phyloP scores from a whole-genome alignment of 2,888 invertebrate species.

The Callimorpha dominula region DNA sequence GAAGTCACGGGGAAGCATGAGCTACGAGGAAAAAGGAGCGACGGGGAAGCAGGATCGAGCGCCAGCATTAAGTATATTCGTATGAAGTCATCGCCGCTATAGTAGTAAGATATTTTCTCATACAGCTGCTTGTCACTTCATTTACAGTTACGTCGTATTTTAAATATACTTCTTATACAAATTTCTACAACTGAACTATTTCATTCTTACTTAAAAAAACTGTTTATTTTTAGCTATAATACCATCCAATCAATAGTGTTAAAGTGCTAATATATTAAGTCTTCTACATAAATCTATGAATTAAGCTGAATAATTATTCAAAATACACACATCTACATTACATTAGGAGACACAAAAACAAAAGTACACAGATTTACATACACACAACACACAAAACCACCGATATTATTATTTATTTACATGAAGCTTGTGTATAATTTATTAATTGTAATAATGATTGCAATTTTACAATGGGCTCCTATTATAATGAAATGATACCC shows the following conservation, averaged over 20 bases:
- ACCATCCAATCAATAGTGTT: neutral
- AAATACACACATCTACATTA: slow-evolving; percentile 6
- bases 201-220: too few relatives aligned
- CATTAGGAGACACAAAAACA: slow-evolving; percentile 5
- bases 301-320: slow-evolving; percentile 6
- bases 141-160: neutral
- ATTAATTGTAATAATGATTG: neutral
- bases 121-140: neutral
- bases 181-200: neutral
- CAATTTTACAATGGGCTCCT: neutral
- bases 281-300: neutral
- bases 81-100: neutral
- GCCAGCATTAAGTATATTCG: neutral
- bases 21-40: neutral
- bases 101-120: neutral
- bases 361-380: slow-evolving; percentile 3
- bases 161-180: neutral
- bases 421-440: slow-evolving; percentile 5
- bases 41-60: neutral
- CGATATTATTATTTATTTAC: slow-evolving; percentile 8
- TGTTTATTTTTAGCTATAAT: too few relatives aligned
- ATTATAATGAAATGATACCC: neutral
- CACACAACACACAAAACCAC: slow-evolving; percentile 9
- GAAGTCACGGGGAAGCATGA: neutral
- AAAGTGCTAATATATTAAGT: neutral